phyloP scores from a whole-genome alignment of 2,113 vertebrate species.

The Nestor notabilis region DNA sequence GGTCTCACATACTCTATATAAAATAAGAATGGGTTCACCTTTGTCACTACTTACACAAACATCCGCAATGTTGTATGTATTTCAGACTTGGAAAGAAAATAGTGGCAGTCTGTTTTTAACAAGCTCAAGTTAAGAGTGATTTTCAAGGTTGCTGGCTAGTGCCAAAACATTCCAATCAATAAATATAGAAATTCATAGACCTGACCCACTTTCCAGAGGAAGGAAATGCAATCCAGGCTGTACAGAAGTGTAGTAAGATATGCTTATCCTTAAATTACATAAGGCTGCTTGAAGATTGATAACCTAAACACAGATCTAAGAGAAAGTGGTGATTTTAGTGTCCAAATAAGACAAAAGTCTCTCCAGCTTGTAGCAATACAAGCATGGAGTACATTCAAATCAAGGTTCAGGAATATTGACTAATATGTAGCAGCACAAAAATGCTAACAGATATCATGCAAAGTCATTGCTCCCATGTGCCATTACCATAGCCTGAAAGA shows the following conservation, averaged over 20 bases:
- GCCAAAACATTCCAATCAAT: not conserved
- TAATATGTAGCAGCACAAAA: not conserved
- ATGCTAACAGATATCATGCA: not conserved
- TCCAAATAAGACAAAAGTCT: not conserved
- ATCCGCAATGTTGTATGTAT: not conserved
- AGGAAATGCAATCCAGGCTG: not conserved
- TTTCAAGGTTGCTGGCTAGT: not conserved
- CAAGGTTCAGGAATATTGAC: not conserved
- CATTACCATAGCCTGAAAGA: not conserved
- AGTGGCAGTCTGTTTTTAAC: not conserved
- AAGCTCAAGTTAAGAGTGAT: not conserved
- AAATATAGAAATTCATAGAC: not conserved
- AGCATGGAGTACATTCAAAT: not conserved
- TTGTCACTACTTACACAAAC: not conserved
- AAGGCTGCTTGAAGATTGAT: not conserved
- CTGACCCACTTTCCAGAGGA: not conserved
- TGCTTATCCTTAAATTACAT: not conserved
- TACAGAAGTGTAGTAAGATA: not conserved
- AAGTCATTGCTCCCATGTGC: not conserved
- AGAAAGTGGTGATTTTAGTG: not conserved
- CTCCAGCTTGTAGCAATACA: not conserved
- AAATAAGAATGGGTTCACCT: not conserved
- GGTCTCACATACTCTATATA: not conserved
- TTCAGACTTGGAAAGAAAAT: not conserved
- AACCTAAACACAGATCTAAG: not conserved